Conservation (phyloP, 2,113 vertebrate species). For the Ptilorrhoa leucosticta region DNA sequence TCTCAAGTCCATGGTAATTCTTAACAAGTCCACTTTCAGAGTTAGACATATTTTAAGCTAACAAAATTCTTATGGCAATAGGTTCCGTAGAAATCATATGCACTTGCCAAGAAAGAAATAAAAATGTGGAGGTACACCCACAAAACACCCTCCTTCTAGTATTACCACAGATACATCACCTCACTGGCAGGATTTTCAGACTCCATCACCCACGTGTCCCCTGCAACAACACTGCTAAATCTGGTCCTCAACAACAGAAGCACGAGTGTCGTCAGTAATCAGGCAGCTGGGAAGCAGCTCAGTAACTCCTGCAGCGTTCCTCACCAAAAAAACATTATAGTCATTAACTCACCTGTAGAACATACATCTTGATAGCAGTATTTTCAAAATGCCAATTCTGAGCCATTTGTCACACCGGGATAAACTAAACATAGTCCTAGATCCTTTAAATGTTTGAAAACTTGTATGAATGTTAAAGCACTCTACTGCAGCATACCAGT, state of each 20-base stretch:
- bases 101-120: background rate
- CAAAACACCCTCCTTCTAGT: background rate
- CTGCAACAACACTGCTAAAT: background rate
- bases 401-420: background rate
- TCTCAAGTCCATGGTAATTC: background rate
- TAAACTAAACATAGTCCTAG: background rate
- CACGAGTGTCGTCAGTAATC: background rate
- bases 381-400: background rate
- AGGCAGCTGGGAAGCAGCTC: background rate
- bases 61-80: background rate
- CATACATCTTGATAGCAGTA: background rate
- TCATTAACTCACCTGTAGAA: background rate
- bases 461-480: background rate
- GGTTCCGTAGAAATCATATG: background rate
- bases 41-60: background rate
- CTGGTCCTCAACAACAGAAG: background rate
- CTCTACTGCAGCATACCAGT: background rate
- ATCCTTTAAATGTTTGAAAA: background rate
- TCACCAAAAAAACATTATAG: background rate
- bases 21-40: background rate
- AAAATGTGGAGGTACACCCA: background rate
- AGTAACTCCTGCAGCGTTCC: background rate
- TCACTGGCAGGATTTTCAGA: background rate
- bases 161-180: rapidly evolving
- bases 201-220: rapidly evolving